phyloP scores from a whole-genome alignment of 37 sponge, comb jelly and placozoan genomes.

The Dysidea cf. avara region DNA sequence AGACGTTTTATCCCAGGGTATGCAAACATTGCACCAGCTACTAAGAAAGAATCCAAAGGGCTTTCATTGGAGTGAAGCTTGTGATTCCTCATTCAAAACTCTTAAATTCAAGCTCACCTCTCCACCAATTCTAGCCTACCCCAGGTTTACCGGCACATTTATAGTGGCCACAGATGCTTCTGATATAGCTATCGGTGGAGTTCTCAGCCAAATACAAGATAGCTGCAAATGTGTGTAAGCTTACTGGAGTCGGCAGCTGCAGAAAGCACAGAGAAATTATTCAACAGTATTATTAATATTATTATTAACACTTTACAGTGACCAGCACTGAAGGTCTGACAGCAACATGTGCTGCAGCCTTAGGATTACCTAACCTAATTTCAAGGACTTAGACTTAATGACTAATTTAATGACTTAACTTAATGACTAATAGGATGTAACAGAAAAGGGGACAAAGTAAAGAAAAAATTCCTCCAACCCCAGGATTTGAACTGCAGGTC shows the following conservation, averaged over 20 bases:
- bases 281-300: neutral
- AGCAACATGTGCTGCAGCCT: too few relatives aligned
- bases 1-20: conserved; percentile 26
- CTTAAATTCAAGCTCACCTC: conserved; percentile 22
- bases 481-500: too few relatives aligned
- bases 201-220: conserved; percentile 31
- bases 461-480: too few relatives aligned
- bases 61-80: conserved; percentile 11
- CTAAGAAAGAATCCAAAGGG: conserved; percentile 12
- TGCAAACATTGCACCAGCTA: conserved; percentile 30
- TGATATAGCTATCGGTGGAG: neutral
- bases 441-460: too few relatives aligned
- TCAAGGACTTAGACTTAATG: too few relatives aligned
- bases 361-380: too few relatives aligned
- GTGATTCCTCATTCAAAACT: conserved; percentile 19
- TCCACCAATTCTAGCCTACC: neutral
- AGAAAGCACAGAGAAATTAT: conserved; percentile 5
- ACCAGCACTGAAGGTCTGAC: too few relatives aligned
- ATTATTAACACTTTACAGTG: too few relatives aligned
- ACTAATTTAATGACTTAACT: too few relatives aligned
- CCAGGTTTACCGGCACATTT: neutral
- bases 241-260: conserved; percentile 38
- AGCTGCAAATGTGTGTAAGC: conserved; percentile 30
- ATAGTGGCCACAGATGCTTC: conserved; percentile 8
- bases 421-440: too few relatives aligned